These are phyloP conservation scores for Trisateles emortualis DNA, from an alignment of 2,888 invertebrate species.

Conservation along the genomic window DNA sequence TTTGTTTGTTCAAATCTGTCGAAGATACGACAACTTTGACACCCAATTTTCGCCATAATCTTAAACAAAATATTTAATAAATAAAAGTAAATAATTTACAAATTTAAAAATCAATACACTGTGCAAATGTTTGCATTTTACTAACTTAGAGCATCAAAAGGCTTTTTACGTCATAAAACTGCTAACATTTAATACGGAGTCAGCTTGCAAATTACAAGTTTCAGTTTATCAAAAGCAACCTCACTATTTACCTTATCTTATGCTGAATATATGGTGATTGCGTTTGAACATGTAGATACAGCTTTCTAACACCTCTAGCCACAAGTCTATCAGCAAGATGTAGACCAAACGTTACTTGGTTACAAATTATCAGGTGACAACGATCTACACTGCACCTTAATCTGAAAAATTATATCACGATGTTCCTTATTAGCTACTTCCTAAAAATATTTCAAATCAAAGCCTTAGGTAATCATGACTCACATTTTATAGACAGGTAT, in stretches of 20 bases:
- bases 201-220: too few relatives aligned
- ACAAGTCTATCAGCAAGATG: conserved; percentile 55
- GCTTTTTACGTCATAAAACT: too few relatives aligned
- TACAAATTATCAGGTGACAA: conserved; percentile 30
- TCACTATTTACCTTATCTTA: conserved; percentile 29
- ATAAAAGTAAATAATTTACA: not conserved
- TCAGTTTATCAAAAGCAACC: too few relatives aligned
- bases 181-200: too few relatives aligned
- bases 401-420: conserved; percentile 24
- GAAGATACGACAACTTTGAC: conserved; percentile 17
- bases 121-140: too few relatives aligned
- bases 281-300: conserved; percentile 41
- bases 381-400: conserved; percentile 14
- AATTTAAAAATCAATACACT: not conserved
- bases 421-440: too few relatives aligned
- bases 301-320: conserved; percentile 54
- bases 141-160: too few relatives aligned
- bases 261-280: conserved; percentile 22
- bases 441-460: too few relatives aligned
- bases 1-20: conserved; percentile 12
- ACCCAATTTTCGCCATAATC: conserved; percentile 11
- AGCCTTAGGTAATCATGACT: too few relatives aligned
- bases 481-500: too few relatives aligned
- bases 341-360: conserved; percentile 40
- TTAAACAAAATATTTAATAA: not conserved